These are phyloP conservation scores for Apeira syringaria DNA, from an alignment of 2,888 invertebrate genomes.

Conservation along the genomic window DNA sequence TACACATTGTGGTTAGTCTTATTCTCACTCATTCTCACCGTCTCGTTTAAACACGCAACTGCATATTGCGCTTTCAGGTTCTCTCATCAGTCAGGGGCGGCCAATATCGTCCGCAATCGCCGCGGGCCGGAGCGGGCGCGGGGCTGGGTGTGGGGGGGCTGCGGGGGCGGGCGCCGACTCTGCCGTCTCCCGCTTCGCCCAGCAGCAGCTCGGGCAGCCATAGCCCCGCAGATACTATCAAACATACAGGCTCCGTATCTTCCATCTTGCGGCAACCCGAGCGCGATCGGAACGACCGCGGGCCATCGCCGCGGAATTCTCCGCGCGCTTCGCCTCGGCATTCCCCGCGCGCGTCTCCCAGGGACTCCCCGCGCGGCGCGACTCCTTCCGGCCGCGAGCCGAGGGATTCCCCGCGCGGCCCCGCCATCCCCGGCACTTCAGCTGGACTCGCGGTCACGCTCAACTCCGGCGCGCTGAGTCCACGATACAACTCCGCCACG, in stretches of 20 bases:
- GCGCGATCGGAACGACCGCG: constrained; percentile 54
- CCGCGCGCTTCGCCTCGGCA: constrained; percentile 56
- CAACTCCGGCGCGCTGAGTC: constrained; percentile 66
- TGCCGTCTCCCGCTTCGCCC: constrained; percentile 92
- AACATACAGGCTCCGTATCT: constrained; percentile 82
- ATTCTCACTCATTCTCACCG: too few species aligned
- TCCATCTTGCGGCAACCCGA: constrained; percentile 75
- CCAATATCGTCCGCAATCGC: constrained; percentile 89
- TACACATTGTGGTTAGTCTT: too few species aligned
- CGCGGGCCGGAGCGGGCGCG: constrained; percentile 84
- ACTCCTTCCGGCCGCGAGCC: constrained; percentile 24
- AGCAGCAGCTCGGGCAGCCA: constrained; percentile 93
- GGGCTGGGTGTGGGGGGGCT: constrained; percentile 73
- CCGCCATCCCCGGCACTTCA: constrained; percentile 83
- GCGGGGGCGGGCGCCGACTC: constrained; percentile 29
- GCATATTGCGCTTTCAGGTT: constrained; percentile 73
- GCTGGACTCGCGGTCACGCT: constrained; percentile 86
- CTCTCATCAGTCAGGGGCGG: constrained; percentile 89
- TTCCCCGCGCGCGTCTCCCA: constrained; percentile 50
- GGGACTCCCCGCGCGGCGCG: constrained; percentile 62
- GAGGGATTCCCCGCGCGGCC: constrained; percentile 54
- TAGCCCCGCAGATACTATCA: constrained; percentile 90
- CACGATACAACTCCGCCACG: constrained; percentile 76
- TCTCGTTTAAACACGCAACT: too few species aligned
- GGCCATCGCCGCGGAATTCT: constrained; percentile 65